Conservation (phyloP, 2,888 invertebrate species). For the Parnassius mnemosyne region DNA sequence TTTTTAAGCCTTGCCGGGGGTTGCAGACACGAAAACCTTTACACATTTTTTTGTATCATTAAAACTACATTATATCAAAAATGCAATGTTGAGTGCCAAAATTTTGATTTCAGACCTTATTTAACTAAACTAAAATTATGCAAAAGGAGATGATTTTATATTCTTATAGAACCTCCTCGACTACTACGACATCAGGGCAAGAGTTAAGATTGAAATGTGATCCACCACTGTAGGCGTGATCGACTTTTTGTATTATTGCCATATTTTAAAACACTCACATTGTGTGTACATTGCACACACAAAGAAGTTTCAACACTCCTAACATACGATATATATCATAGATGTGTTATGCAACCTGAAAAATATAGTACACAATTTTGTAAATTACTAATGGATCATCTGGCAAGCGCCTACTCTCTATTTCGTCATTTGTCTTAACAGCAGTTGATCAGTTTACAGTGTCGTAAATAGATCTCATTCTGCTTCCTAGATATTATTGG, state of each 20-base stretch:
- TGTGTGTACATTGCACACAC: slow-evolving; percentile 86
- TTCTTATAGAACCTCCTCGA: not conserved
- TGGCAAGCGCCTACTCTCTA: not conserved
- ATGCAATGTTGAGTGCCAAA: no score
- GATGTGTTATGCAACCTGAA: slow-evolving; percentile 82
- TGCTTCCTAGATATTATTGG: slow-evolving; percentile 3
- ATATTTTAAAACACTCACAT: slow-evolving; percentile 86
- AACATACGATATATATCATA: slow-evolving; percentile 85
- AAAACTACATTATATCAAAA: no score
- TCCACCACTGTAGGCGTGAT: slow-evolving; percentile 36
- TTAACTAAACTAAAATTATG: no score
- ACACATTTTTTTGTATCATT: no score
- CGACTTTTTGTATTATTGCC: slow-evolving; percentile 86
- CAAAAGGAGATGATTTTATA: no score
- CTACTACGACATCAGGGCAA: slow-evolving; percentile 50
- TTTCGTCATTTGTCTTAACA: slow-evolving; percentile 1
- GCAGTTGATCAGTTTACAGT: not conserved
- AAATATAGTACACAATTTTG: slow-evolving; percentile 22
- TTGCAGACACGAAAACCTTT: no score
- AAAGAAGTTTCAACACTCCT: slow-evolving; percentile 86
- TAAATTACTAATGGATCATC: not conserved
- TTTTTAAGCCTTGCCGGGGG: no score
- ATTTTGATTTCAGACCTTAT: no score
- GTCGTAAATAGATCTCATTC: not conserved
- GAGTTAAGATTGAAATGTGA: slow-evolving; percentile 49